phyloP scores from a whole-genome alignment of 2,113 vertebrate species.

The Menura novaehollandiae region DNA sequence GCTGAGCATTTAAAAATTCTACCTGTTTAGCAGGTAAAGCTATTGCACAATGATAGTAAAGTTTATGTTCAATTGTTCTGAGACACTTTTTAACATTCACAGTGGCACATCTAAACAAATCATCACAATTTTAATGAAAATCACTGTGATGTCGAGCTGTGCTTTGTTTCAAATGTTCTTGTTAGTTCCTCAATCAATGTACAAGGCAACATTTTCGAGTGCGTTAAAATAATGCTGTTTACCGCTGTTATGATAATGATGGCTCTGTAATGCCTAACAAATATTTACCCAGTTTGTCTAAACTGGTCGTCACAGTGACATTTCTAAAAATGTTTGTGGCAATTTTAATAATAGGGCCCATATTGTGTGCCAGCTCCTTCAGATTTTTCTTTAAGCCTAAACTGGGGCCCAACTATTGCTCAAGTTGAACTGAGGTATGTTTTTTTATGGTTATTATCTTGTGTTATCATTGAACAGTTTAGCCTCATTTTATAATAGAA shows the following conservation, averaged over 20 bases:
- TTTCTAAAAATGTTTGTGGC: not conserved
- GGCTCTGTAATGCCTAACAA: not conserved
- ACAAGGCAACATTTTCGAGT: slow-evolving; percentile 23
- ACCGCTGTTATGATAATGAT: not conserved
- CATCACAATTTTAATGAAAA: slow-evolving; percentile 41
- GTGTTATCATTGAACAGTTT: not conserved
- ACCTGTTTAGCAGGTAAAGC: slow-evolving; percentile 19
- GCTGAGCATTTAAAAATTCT: not conserved
- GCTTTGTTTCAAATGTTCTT: slow-evolving; percentile 44
- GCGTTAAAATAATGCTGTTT: slow-evolving; percentile 17
- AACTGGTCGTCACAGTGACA: not conserved
- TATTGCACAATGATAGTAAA: not conserved
- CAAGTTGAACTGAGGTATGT: not conserved
- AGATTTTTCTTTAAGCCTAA: not conserved
- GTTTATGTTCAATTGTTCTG: slow-evolving; percentile 10
- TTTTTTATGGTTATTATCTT: not conserved
- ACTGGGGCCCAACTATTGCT: not conserved
- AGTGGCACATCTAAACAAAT: slow-evolving; percentile 34
- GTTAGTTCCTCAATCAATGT: slow-evolving; percentile 26
- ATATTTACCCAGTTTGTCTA: slow-evolving; percentile 30
- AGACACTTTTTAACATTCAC: slow-evolving; percentile 29
- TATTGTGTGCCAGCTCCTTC: not conserved
- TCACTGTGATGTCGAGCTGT: not conserved
- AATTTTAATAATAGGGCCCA: not conserved
- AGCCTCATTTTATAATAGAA: not conserved